Evolutionary conservation across 2,888 invertebrate genomes (phyloP).

Genomic region (Orchesella flavescens): DNA sequence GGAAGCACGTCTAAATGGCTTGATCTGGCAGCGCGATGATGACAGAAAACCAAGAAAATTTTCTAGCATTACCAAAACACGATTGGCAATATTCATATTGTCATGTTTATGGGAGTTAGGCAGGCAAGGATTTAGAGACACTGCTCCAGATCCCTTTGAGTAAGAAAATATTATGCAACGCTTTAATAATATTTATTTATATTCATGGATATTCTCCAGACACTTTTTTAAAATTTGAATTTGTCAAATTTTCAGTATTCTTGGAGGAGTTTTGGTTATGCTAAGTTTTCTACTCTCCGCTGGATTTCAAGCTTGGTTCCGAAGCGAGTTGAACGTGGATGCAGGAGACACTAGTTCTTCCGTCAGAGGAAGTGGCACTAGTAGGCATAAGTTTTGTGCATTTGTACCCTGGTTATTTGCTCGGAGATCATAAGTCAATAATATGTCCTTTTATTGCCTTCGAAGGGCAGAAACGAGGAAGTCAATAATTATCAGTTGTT

Average conservation of each 20-base stretch:
- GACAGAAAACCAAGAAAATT: conserved; percentile 22
- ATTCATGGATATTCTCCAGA: too few species aligned
- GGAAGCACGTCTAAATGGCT: conserved; percentile 24
- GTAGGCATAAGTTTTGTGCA: conserved; percentile 45
- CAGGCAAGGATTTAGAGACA: conserved; percentile 48
- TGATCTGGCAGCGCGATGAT: conserved; percentile 38
- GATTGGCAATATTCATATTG: conserved; percentile 50
- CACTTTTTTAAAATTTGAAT: too few species aligned
- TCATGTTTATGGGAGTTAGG: conserved; percentile 56
- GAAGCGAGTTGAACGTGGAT: background rate
- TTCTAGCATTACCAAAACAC: conserved; percentile 34
- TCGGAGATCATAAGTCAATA: conserved; percentile 13
- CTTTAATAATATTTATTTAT: too few species aligned
- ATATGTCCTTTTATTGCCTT: background rate
- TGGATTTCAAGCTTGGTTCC: conserved; percentile 50
- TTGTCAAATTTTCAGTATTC: conserved; percentile 44
- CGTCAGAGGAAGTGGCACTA: background rate
- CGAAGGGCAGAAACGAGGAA: background rate
- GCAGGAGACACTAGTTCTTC: background rate
- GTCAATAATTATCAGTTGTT: background rate
- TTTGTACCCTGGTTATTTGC: conserved; percentile 60
- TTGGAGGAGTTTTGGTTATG: conserved; percentile 51
- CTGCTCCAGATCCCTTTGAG: conserved; percentile 42
- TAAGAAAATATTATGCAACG: conserved; percentile 21
- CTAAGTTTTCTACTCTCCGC: conserved; percentile 44